A percentile compares a stretch with the other conserved stretches of the same genome.
Evolutionary conservation across 1,140 invertebrate species (phyloP).

Genomic region (Doryteuthis pealeii): DNA sequence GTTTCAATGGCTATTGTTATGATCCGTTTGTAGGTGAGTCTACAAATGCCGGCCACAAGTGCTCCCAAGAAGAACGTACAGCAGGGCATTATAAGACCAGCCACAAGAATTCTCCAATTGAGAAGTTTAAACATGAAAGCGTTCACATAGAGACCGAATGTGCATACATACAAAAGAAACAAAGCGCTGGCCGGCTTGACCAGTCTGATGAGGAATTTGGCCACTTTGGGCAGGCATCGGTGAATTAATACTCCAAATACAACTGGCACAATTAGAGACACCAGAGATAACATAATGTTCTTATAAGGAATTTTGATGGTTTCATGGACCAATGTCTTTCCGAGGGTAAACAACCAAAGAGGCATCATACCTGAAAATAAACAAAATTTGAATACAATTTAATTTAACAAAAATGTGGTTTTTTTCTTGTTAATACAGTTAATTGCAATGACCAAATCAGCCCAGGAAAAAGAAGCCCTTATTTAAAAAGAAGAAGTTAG

Average conservation of each 20-base stretch:
- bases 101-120: slow-evolving; percentile 66
- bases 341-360: slow-evolving; percentile 92
- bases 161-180: slow-evolving; percentile 82
- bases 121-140: slow-evolving; percentile 88
- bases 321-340: slow-evolving; percentile 69
- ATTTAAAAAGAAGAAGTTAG: too few species aligned
- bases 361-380: slow-evolving; percentile 83
- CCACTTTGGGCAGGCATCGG: slow-evolving; percentile 63
- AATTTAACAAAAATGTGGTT: too few species aligned
- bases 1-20: slow-evolving; percentile 64
- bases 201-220: slow-evolving; percentile 37
- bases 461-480: too few species aligned
- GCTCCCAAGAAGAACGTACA: slow-evolving; percentile 80
- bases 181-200: slow-evolving; percentile 74
- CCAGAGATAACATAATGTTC: slow-evolving; percentile 75
- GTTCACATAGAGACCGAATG: slow-evolving; percentile 91
- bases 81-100: slow-evolving; percentile 83
- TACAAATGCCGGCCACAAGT: slow-evolving; percentile 35
- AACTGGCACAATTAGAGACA: slow-evolving; percentile 80
- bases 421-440: too few species aligned
- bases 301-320: slow-evolving; percentile 73
- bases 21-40: slow-evolving; percentile 51
- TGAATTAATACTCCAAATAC: slow-evolving; percentile 71
- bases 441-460: too few species aligned
- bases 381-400: neutral